These are phyloP conservation scores for Drosophila ustulata DNA, from an alignment of 2,888 invertebrate genomes.

Conservation along the genomic window DNA sequence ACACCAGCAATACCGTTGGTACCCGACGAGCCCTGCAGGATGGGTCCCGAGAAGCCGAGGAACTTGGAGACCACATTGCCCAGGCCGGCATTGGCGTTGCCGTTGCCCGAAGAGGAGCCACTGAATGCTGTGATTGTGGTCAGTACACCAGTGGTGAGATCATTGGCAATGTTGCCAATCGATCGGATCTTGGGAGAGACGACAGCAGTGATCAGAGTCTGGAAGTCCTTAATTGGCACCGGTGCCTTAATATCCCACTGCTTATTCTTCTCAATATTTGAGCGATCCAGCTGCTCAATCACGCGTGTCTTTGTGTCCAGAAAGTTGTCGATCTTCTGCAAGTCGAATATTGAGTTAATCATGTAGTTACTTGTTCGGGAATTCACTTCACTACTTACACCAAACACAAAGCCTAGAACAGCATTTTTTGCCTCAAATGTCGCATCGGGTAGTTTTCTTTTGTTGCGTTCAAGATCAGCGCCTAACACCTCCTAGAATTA, in stretches of 20 bases:
- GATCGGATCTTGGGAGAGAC: slow-evolving; percentile 90
- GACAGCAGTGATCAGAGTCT: slow-evolving; percentile 89
- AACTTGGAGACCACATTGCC: slow-evolving; percentile 85
- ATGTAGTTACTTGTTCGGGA: background rate
- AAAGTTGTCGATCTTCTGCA: slow-evolving; percentile 92
- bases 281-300: slow-evolving; percentile 89
- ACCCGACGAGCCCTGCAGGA: slow-evolving; percentile 84
- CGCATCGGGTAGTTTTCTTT: slow-evolving; percentile 90
- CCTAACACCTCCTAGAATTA: slow-evolving; percentile 85
- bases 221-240: slow-evolving; percentile 87
- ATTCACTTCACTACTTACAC: slow-evolving; percentile 87
- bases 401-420: slow-evolving; percentile 92
- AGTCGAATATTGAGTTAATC: background rate
- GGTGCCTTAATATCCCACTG: slow-evolving; percentile 90
- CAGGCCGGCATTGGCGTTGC: slow-evolving; percentile 83
- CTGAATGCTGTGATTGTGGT: slow-evolving; percentile 86
- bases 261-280: slow-evolving; percentile 91
- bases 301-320: slow-evolving; percentile 92
- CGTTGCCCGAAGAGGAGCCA: slow-evolving; percentile 85
- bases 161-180: slow-evolving; percentile 89
- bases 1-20: slow-evolving; percentile 68
- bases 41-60: slow-evolving; percentile 84
- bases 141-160: slow-evolving; percentile 87
- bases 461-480: slow-evolving; percentile 87
- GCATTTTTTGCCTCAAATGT: slow-evolving; percentile 92